Conservation (phyloP, 2,113 vertebrate genomes). For the Sula dactylatra region DNA sequence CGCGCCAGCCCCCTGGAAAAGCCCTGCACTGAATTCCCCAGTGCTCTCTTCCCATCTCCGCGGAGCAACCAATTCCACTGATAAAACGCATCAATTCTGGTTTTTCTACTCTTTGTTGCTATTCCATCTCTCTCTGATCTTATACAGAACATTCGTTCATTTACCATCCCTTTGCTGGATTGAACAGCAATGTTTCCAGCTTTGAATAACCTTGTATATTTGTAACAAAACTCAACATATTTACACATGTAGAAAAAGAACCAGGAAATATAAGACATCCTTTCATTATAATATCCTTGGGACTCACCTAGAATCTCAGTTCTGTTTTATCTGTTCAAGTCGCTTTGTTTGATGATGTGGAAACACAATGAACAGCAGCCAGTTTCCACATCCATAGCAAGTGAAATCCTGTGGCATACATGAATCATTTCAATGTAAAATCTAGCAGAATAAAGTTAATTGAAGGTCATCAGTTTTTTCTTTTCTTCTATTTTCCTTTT, state of each 20-base stretch:
- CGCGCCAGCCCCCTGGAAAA: not conserved
- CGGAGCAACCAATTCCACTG: not conserved
- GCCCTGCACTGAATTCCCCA: not conserved
- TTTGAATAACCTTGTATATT: not conserved
- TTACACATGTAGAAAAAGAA: not conserved
- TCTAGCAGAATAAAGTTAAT: not conserved
- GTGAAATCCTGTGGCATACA: not conserved
- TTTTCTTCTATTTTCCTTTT: not conserved
- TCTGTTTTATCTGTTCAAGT: not conserved
- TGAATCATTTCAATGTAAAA: not conserved
- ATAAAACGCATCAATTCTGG: not conserved
- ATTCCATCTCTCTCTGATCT: not conserved
- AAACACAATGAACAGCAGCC: not conserved
- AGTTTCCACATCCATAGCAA: not conserved
- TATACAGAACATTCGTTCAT: not conserved
- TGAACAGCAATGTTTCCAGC: not conserved
- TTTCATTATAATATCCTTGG: not conserved
- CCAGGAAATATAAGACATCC: rapidly evolving
- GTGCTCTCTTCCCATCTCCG: not conserved
- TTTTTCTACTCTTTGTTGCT: not conserved
- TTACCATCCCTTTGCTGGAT: not conserved
- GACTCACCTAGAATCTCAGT: not conserved
- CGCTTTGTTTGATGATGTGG: not conserved
- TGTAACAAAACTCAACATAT: not conserved
- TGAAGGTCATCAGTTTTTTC: not conserved